Conservation (phyloP, 2,113 vertebrate species). For the Rhea pennata region DNA sequence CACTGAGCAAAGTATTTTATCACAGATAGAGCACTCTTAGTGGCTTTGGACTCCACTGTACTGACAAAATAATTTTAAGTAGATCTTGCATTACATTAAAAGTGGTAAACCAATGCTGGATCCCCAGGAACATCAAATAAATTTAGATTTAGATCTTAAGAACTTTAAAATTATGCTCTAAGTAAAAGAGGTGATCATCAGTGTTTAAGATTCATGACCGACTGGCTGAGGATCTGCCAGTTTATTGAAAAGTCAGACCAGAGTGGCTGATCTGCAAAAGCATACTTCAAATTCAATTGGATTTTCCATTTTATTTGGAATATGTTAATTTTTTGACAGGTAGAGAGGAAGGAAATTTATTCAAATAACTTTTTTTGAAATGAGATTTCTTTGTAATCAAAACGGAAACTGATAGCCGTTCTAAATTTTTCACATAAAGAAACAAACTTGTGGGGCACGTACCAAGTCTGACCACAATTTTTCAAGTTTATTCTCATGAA, state of each 20-base stretch:
- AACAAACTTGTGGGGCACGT: background rate
- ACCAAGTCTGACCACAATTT: background rate
- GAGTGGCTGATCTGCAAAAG: background rate
- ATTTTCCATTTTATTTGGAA: background rate
- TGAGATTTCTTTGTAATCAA: background rate
- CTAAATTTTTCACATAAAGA: background rate
- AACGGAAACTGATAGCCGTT: background rate
- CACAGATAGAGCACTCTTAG: background rate
- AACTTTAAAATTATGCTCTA: background rate
- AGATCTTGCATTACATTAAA: background rate
- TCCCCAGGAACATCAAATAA: background rate
- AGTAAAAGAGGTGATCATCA: background rate
- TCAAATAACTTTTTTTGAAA: background rate
- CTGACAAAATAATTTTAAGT: background rate
- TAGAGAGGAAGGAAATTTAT: background rate
- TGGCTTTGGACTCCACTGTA: background rate
- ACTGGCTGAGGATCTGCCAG: background rate
- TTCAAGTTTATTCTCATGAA: slow-evolving; percentile 8
- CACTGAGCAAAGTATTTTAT: background rate
- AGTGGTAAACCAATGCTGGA: background rate
- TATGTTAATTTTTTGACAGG: background rate
- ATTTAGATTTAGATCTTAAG: background rate
- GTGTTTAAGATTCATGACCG: background rate
- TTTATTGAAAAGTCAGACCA: background rate
- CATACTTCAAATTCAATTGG: background rate